Percentiles rank a stretch among this genome's conserved stretches.
phyloP scores from a whole-genome alignment of 1,140 invertebrate species.

The Schlechtendalia chinensis region DNA sequence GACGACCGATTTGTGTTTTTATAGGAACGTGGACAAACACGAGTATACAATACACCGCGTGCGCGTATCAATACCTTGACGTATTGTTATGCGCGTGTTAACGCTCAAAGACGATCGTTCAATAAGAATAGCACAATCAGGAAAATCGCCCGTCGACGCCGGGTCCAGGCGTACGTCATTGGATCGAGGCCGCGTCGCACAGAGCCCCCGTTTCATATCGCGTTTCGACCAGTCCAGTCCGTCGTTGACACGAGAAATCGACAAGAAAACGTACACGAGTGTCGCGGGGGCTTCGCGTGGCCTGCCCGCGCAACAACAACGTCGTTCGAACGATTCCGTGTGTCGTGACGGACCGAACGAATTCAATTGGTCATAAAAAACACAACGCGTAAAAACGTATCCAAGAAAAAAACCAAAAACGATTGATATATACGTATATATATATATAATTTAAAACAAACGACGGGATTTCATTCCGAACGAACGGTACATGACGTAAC shows the following conservation, averaged over 20 bases:
- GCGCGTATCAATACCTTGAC: constrained; percentile 18
- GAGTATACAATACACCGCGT: neutral
- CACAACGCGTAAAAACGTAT: too few species aligned
- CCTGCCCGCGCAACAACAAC: too few species aligned
- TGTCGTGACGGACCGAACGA: too few species aligned
- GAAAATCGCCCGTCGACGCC: constrained; percentile 29
- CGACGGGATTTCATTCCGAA: too few species aligned
- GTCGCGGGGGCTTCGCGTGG: neutral
- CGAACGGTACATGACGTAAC: too few species aligned
- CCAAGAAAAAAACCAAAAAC: too few species aligned
- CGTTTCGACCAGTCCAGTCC: constrained; percentile 18
- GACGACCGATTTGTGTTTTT: constrained; percentile 27
- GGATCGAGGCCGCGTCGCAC: neutral
- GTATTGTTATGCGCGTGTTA: neutral
- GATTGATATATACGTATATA: too few species aligned
- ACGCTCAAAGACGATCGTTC: constrained; percentile 38
- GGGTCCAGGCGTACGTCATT: too few species aligned
- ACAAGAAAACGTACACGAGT: neutral
- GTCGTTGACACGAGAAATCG: neutral
- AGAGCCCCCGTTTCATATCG: neutral
- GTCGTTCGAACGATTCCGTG: too few species aligned
- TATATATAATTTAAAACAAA: too few species aligned
- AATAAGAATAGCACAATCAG: neutral
- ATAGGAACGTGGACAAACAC: neutral
- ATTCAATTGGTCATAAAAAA: too few species aligned